phyloP scores from a whole-genome alignment of 2,888 invertebrate genomes.

The Sylvicola cinctus region DNA sequence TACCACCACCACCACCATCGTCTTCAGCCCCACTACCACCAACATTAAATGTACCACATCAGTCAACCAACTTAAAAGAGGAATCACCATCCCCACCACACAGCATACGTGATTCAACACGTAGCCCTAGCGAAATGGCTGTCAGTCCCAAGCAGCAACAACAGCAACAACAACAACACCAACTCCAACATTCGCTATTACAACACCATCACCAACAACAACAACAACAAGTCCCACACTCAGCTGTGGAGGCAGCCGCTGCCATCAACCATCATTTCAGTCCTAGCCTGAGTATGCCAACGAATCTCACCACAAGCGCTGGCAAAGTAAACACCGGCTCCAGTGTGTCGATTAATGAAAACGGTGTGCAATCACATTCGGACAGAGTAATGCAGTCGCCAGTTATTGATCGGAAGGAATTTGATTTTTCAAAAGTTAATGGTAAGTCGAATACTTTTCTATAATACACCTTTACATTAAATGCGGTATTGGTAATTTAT shows the following conservation, averaged over 20 bases:
- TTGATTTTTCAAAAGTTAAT: constrained; percentile 26
- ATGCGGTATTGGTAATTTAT: no score
- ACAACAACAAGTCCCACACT: constrained; percentile 4
- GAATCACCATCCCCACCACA: neutral
- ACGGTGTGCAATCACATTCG: no score
- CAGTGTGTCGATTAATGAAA: no score
- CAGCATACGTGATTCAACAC: neutral
- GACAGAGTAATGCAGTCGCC: no score
- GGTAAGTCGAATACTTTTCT: constrained; percentile 17
- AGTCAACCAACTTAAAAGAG: neutral
- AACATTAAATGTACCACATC: constrained; percentile 1
- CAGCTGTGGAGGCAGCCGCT: constrained; percentile 3
- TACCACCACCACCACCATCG: constrained; percentile 2
- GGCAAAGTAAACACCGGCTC: no score
- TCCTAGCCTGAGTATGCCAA: no score
- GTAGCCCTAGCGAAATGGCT: neutral
- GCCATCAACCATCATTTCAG: no score
- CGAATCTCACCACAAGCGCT: no score
- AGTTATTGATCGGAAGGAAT: constrained; percentile 19
- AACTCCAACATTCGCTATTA: constrained; percentile 11
- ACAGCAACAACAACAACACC: constrained; percentile 16
- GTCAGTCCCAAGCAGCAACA: constrained; percentile 10
- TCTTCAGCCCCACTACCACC: constrained; percentile 10
- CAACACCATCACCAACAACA: constrained; percentile 2
- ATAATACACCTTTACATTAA: no score